phyloP scores from a whole-genome alignment of 2,113 vertebrate genomes.

The Prietella phreatophila region DNA sequence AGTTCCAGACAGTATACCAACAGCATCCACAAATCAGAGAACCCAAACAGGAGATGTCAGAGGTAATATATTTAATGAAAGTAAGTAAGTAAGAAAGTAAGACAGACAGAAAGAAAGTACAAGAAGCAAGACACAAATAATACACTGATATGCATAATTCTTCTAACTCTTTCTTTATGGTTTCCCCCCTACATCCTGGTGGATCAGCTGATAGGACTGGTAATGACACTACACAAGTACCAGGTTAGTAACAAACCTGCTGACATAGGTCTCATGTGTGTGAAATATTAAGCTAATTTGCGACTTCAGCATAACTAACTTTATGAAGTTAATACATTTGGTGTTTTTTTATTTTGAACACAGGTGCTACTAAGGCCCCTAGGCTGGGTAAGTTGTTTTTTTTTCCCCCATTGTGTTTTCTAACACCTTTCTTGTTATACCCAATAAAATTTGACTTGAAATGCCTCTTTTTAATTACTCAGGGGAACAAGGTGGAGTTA shows the following conservation, averaged over 20 bases:
- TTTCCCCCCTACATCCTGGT: background rate
- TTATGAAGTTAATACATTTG: background rate
- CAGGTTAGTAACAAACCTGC: slow-evolving; percentile 35
- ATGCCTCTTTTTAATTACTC: slow-evolving; percentile 36
- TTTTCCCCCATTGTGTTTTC: background rate
- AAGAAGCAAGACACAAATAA: background rate
- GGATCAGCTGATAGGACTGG: slow-evolving; percentile 10
- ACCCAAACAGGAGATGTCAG: slow-evolving; percentile 37
- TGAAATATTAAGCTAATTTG: background rate
- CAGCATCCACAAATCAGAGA: slow-evolving; percentile 36
- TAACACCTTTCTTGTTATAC: background rate
- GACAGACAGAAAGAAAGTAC: background rate
- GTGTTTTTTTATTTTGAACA: slow-evolving; percentile 15
- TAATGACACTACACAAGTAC: slow-evolving; percentile 32
- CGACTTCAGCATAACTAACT: background rate
- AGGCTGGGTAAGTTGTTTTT: slow-evolving; percentile 40
- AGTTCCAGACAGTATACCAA: slow-evolving; percentile 50
- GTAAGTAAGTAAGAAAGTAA: background rate
- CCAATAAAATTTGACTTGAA: background rate
- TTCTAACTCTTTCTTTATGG: slow-evolving; percentile 12
- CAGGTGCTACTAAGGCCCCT: slow-evolving; percentile 45
- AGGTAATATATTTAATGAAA: slow-evolving; percentile 38
- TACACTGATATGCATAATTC: background rate
- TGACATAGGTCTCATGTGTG: background rate
- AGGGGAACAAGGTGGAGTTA: slow-evolving; percentile 56